A percentile compares a stretch with the other conserved stretches of the same genome.
Evolutionary conservation across 2,113 vertebrate species (phyloP).

Genomic region (Lepisosteus osseus): DNA sequence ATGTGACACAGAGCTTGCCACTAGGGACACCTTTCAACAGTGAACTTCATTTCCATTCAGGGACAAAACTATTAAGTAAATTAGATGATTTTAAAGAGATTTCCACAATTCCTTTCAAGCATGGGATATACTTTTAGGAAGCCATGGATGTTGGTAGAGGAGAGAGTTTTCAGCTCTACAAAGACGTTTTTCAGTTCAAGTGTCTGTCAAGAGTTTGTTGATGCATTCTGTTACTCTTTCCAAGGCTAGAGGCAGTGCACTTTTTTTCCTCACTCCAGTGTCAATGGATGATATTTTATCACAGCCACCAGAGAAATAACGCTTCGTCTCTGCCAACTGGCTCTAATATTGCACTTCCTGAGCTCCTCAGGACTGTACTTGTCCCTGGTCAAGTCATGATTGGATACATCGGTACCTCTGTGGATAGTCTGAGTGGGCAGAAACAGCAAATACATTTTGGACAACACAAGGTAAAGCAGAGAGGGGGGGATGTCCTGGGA

Average conservation of each 20-base stretch:
- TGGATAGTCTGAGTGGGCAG: neutral
- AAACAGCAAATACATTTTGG: neutral
- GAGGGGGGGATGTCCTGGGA: neutral
- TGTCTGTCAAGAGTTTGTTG: neutral
- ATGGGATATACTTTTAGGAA: neutral
- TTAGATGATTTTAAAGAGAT: neutral
- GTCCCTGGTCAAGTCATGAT: slow-evolving; percentile 5
- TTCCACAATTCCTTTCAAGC: neutral
- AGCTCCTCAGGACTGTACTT: neutral
- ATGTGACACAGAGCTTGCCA: neutral
- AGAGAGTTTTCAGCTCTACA: neutral
- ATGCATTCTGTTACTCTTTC: neutral
- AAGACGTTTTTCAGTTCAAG: too few relatives aligned
- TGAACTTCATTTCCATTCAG: neutral
- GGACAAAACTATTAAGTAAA: neutral
- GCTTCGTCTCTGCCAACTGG: neutral
- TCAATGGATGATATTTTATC: slow-evolving; percentile 8
- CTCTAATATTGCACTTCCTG: neutral
- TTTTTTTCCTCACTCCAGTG: neutral
- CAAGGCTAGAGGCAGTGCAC: neutral
- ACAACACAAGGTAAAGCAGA: neutral
- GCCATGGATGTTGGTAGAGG: neutral
- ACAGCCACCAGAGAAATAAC: slow-evolving; percentile 2
- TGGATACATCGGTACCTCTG: neutral
- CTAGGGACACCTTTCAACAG: neutral